These are phyloP conservation scores for Microctonus hyperodae DNA, from an alignment of 2,888 invertebrate genomes.

Conservation along the genomic window DNA sequence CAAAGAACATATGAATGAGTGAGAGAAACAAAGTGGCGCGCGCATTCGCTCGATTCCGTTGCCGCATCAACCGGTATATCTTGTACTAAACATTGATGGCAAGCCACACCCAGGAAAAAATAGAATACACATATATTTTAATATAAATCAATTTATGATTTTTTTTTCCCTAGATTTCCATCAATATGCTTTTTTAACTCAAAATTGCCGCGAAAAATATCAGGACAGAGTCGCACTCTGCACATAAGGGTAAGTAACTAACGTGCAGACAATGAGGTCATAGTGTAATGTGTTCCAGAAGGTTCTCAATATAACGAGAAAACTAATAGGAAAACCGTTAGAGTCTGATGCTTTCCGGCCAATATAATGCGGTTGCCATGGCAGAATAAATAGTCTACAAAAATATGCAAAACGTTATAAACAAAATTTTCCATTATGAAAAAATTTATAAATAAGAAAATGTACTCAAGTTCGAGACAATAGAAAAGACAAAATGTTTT, in stretches of 20 bases:
- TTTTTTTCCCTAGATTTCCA: neutral
- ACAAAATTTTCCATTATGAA: too few relatives aligned
- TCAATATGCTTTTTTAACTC: neutral
- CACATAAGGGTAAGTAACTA: constrained; percentile 26
- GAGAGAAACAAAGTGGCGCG: constrained; percentile 50
- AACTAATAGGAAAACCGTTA: constrained; percentile 41
- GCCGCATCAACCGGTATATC: constrained; percentile 53
- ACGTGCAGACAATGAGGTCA: neutral
- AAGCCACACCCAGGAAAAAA: constrained; percentile 55
- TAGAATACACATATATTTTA: neutral
- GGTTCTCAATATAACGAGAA: constrained; percentile 11
- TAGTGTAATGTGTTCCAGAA: neutral
- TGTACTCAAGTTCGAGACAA: too few relatives aligned
- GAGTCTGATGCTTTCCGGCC: constrained; percentile 45
- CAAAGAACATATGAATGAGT: constrained; percentile 4
- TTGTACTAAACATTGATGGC: constrained; percentile 35
- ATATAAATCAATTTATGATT: neutral
- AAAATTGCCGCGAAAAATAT: constrained; percentile 3
- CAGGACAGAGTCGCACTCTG: neutral
- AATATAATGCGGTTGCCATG: constrained; percentile 50
- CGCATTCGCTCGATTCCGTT: constrained; percentile 60
- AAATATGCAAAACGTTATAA: too few relatives aligned
- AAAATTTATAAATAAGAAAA: constrained; percentile 23
- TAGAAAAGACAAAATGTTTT: neutral
- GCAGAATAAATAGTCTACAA: constrained; percentile 32